Evolutionary conservation across 2,797 vertebrate species (phyloP).

Genomic region (Calcarius lapponicus): DNA sequence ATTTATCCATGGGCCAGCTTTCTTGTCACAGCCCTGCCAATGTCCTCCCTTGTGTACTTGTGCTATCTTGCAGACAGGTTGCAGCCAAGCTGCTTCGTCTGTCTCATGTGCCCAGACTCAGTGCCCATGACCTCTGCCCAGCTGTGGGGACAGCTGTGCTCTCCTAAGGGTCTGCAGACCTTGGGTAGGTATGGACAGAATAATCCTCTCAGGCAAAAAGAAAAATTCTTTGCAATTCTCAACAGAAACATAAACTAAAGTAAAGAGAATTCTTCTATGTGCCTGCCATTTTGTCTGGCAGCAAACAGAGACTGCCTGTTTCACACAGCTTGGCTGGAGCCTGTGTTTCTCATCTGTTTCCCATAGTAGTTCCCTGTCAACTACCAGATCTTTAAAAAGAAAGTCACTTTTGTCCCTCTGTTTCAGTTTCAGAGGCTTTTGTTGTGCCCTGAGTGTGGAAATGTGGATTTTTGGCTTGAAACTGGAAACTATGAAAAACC

Average conservation of each 20-base stretch:
- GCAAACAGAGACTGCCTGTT: slow-evolving; percentile 2
- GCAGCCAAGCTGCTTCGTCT: background rate
- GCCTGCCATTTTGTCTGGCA: slow-evolving; percentile 10
- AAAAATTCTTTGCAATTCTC: background rate
- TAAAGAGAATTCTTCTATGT: background rate
- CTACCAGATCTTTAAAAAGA: slow-evolving; percentile 25
- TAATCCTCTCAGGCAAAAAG: background rate
- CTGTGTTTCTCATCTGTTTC: slow-evolving; percentile 45
- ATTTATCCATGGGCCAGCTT: background rate
- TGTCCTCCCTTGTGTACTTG: background rate
- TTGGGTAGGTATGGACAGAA: background rate
- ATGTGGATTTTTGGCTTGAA: slow-evolving; percentile 24
- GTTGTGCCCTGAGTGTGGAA: slow-evolving; percentile 9
- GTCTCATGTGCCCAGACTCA: background rate
- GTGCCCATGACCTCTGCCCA: background rate
- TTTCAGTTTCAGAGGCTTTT: slow-evolving; percentile 18
- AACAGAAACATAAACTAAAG: background rate
- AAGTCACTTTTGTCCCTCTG: slow-evolving; percentile 32
- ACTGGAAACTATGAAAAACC: background rate
- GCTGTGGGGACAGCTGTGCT: background rate
- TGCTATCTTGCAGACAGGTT: background rate
- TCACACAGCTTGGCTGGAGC: background rate
- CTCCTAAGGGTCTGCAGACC: background rate
- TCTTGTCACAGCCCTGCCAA: background rate
- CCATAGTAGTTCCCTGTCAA: slow-evolving; percentile 23